These are phyloP conservation scores for Alectura lathami DNA, from an alignment of 2,113 vertebrate species.

Conservation along the genomic window DNA sequence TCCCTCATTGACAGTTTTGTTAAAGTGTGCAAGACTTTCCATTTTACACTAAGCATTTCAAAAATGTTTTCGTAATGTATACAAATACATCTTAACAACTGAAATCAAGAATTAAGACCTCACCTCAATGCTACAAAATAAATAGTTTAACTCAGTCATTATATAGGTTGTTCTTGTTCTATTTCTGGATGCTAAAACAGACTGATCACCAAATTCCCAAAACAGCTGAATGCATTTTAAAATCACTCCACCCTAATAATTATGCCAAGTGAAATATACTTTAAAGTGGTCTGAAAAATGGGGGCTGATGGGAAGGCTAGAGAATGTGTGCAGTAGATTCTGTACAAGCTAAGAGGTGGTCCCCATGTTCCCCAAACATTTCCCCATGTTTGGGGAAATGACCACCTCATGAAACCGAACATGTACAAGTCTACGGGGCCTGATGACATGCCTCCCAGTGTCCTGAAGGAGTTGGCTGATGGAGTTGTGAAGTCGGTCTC, in stretches of 20 bases:
- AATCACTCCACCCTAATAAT: conserved; percentile 12
- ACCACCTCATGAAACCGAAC: background rate
- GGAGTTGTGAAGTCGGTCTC: background rate
- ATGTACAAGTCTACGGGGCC: background rate
- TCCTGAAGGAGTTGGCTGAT: background rate
- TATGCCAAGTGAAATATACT: conserved; percentile 43
- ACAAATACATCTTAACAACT: background rate
- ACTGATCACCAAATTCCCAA: conserved; percentile 1
- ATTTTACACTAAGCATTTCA: background rate
- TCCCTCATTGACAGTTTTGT: background rate
- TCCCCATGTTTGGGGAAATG: background rate
- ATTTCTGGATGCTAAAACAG: conserved; percentile 31
- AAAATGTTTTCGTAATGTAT: background rate
- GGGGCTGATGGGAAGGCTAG: too few relatives aligned
- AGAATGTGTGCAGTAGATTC: background rate
- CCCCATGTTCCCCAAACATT: too few relatives aligned
- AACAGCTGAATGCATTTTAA: conserved; percentile 17
- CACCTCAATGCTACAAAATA: background rate
- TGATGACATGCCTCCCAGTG: background rate
- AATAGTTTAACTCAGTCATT: background rate
- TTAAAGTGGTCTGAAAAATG: background rate
- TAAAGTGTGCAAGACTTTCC: background rate
- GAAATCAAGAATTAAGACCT: background rate
- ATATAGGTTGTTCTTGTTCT: background rate
- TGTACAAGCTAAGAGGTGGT: background rate